These are phyloP conservation scores for Ondatra zibethicus DNA, from an alignment of 2,113 vertebrate genomes.

Conservation along the genomic window DNA sequence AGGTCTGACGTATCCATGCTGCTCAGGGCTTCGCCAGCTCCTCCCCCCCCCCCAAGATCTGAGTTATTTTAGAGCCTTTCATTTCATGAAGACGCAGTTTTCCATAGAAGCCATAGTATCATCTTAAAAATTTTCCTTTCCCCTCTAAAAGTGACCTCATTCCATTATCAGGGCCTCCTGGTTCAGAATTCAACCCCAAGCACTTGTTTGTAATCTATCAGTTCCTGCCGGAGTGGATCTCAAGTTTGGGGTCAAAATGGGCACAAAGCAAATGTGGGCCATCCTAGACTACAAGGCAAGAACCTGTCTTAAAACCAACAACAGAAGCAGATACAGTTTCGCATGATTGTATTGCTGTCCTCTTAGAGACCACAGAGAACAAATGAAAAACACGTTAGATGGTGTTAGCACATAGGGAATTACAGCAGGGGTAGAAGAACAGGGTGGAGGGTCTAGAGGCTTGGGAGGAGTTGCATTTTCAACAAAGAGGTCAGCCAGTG, in stretches of 20 bases:
- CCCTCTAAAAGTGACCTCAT: neutral
- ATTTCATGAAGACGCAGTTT: neutral
- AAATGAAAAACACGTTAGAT: neutral
- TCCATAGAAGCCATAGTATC: neutral
- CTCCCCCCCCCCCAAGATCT: accelerated
- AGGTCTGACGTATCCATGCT: neutral
- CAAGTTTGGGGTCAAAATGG: neutral
- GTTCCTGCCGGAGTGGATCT: neutral
- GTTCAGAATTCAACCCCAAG: neutral
- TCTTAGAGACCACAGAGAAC: neutral
- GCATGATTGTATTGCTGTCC: neutral
- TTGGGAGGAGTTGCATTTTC: neutral
- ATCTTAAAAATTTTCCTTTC: neutral
- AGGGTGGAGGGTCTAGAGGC: accelerated
- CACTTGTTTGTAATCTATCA: neutral
- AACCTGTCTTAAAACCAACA: neutral
- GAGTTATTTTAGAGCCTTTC: neutral
- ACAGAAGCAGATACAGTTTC: neutral
- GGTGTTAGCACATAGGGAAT: neutral
- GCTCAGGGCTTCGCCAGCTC: accelerated
- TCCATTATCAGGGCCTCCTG: neutral
- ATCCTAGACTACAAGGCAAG: neutral
- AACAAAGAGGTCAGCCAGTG: neutral
- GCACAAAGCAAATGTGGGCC: neutral
- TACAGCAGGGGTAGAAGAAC: neutral